A percentile compares a stretch with the other conserved stretches of the same genome.
Conservation (phyloP, 2,888 invertebrate genomes). For the Caenorhabditis sp. region DNA sequence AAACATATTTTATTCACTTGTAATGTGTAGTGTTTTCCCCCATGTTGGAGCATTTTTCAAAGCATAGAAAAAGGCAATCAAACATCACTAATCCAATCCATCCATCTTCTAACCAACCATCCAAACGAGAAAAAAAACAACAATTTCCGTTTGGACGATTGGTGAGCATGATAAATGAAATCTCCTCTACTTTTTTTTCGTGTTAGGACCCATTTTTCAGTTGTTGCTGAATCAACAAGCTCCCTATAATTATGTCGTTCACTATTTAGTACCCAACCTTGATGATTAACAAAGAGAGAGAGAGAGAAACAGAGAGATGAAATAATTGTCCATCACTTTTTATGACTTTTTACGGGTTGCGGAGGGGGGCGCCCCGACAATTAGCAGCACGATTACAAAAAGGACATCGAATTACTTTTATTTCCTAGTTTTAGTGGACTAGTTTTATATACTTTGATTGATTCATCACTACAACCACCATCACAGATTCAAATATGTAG, state of each 20-base stretch:
- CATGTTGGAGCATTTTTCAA: not conserved
- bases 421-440: not conserved
- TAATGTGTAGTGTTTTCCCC: not conserved
- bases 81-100: not conserved
- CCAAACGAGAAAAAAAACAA: not conserved
- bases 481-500: too few species aligned
- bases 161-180: not conserved
- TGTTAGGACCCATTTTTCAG: not conserved
- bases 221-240: not conserved
- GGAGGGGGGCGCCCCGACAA: not conserved
- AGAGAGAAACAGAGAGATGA: slow-evolving; percentile 1
- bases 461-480: too few species aligned
- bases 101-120: not conserved
- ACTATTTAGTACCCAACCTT: not conserved
- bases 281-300: not conserved
- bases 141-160: slow-evolving; percentile 2
- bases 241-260: not conserved
- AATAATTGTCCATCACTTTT: slow-evolving; percentile 1
- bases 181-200: not conserved
- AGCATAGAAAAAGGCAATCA: not conserved
- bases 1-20: not conserved
- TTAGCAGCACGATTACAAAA: not conserved
- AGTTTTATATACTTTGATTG: not conserved
- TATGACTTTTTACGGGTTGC: not conserved
- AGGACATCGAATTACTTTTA: not conserved